phyloP scores from a whole-genome alignment of 2,113 vertebrate genomes.

The Lonchura striata region DNA sequence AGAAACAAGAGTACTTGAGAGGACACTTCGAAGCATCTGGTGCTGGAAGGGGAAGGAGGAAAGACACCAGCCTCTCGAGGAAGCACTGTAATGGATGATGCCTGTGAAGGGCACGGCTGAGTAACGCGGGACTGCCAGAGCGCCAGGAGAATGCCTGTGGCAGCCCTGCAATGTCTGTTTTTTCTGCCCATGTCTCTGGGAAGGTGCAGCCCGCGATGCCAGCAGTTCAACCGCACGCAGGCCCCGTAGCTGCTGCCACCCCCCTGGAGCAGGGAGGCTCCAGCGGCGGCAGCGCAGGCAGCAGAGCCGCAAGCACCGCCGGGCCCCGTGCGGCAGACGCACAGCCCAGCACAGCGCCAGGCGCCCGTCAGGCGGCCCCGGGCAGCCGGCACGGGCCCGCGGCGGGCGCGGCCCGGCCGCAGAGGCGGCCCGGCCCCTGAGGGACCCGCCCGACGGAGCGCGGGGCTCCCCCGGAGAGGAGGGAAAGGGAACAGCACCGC shows the following conservation, averaged over 20 bases:
- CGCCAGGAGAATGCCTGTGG: neutral
- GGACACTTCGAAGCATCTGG: neutral
- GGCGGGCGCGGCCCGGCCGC: fast-evolving
- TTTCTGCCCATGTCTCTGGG: neutral
- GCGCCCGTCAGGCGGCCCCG: neutral
- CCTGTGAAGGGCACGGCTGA: neutral
- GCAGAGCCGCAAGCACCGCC: neutral
- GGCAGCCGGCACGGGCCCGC: too few species aligned
- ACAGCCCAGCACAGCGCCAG: too few species aligned
- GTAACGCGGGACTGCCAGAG: fast-evolving
- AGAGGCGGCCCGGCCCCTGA: fast-evolving
- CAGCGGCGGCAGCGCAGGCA: neutral
- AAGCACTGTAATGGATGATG: neutral
- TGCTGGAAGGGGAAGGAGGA: neutral
- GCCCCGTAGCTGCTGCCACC: neutral
- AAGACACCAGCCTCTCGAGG: neutral
- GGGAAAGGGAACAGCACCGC: fast-evolving
- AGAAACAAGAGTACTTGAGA: neutral
- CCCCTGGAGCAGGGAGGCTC: neutral
- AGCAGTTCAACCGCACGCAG: neutral
- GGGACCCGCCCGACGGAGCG: neutral
- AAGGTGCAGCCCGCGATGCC: neutral
- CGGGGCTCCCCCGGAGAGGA: too few species aligned
- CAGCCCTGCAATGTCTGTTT: neutral
- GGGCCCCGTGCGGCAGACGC: neutral